Evolutionary conservation across 2,888 invertebrate species (phyloP).

Genomic region (Yponomeuta plumbellus): DNA sequence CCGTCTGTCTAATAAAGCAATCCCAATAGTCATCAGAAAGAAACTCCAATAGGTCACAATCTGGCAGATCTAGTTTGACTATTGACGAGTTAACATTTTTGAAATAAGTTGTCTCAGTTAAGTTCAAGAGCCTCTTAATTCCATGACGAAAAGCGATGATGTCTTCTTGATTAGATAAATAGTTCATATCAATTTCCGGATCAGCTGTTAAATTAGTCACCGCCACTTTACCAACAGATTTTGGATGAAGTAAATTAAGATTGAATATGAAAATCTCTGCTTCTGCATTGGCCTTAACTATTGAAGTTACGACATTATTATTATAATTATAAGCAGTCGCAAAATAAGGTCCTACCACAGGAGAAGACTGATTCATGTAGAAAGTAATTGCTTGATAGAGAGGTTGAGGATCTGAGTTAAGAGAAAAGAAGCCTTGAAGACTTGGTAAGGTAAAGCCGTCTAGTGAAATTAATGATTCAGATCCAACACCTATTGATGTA

Average conservation of each 20-base stretch:
- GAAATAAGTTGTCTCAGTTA: constrained; percentile 16
- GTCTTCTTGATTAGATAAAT: background rate
- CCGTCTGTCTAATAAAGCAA: constrained; percentile 15
- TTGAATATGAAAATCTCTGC: background rate
- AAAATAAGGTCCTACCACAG: background rate
- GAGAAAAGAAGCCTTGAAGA: background rate
- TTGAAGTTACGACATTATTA: background rate
- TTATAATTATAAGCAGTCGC: background rate
- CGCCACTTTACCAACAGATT: constrained; percentile 3
- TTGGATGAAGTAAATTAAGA: constrained; percentile 10
- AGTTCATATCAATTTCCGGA: background rate
- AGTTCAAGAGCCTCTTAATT: background rate
- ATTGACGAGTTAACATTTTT: constrained; percentile 2
- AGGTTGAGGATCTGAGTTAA: background rate
- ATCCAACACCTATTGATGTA: no score
- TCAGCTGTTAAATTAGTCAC: background rate
- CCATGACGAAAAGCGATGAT: no score
- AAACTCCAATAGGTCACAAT: constrained; percentile 16
- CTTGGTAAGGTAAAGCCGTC: background rate
- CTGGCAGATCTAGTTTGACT: constrained; percentile 6
- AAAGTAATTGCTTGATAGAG: background rate
- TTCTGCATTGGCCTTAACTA: background rate
- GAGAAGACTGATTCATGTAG: background rate
- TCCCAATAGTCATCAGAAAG: constrained; percentile 18
- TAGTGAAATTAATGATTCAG: background rate